Evolutionary conservation across 2,113 vertebrate genomes (phyloP), one percentile per base, ranked within the genome.

Genomic region (Pseudopodoces humilis): DNA sequence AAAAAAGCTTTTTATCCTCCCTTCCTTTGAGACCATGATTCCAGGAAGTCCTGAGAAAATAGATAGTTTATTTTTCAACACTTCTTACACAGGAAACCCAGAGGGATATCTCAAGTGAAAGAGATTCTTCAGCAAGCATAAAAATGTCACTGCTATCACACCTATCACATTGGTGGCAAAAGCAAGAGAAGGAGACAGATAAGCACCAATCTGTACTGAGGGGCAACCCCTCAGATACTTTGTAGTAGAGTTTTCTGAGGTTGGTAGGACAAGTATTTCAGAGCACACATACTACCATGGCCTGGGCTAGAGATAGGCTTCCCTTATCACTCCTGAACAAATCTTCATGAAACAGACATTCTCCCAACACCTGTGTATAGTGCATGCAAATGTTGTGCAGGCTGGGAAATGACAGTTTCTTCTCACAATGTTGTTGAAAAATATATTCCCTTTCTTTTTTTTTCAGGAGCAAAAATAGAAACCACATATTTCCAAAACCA

Each of bases 251-350:
- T 52, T 60, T 63, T 50, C 31, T 60, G 15, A 10, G 5, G 3
- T 4, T 52, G 39, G 23, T 24, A 55, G 56, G 41, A 44, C 28
- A 56, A 24, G 10, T 4, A 2, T 63, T 92, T 88, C 43, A 63
- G 46, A 70, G 27, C 30, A 24, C 9, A 22, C n/a, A 22, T 3
- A 43, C 10, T 15, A 6, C 21, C 3, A 0, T 13, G 25, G n/a
- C 37, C 55, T 53, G 52, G 20, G 4, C 50, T 49, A 58, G 56
- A n/a, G 19, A 59, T 0, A 58, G 25, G 63, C 31, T 94, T 72
- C 58, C 20, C 39, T 62, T 77, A 37, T 14, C 33, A 5, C 37
- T 74, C 59, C 39, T n/a, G 47, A 83, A 24, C 15, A 71, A 63
- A 35, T 22, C 44, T 52, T 56, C 49, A 23, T 7, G n/a, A 78